These are phyloP conservation scores for Thecocarcelia acutangulata DNA, from an alignment of 2,888 invertebrate genomes.

Conservation along the genomic window DNA sequence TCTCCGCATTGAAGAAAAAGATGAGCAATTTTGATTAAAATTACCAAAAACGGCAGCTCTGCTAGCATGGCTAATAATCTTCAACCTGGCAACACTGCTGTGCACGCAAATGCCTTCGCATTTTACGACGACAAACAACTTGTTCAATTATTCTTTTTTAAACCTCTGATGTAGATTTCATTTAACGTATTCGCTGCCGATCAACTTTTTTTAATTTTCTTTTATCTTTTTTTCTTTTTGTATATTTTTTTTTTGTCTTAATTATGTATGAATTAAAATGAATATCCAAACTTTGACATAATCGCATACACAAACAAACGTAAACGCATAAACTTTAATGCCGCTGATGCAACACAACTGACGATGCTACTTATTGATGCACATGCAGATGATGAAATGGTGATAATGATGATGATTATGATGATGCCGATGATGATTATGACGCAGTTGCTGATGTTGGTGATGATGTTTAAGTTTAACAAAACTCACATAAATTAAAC, in stretches of 20 bases:
- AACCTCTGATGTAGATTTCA: background rate
- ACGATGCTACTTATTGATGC: conserved; percentile 16
- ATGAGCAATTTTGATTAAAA: no score
- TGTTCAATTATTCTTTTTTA: no score
- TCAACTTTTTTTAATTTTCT: background rate
- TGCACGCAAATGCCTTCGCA: no score
- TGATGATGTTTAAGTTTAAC: conserved; percentile 54
- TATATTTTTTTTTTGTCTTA: conserved; percentile 29
- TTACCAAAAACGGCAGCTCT: no score
- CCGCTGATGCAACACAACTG: conserved; percentile 49
- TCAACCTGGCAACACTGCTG: no score
- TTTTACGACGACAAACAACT: no score
- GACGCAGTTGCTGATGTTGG: conserved; percentile 13
- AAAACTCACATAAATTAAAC: conserved; percentile 67
- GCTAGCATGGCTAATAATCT: no score
- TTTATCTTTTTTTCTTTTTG: conserved; percentile 8
- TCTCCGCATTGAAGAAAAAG: no score
- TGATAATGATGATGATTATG: no score
- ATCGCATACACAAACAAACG: background rate
- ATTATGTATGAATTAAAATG: conserved; percentile 62
- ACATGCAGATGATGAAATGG: no score
- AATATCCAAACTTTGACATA: conserved; percentile 38
- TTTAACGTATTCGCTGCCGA: background rate
- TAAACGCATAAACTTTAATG: conserved; percentile 18
- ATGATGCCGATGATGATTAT: no score